These are phyloP conservation scores for Dromococcyx pavoninus DNA, from an alignment of 2,797 vertebrate species.

Conservation along the genomic window DNA sequence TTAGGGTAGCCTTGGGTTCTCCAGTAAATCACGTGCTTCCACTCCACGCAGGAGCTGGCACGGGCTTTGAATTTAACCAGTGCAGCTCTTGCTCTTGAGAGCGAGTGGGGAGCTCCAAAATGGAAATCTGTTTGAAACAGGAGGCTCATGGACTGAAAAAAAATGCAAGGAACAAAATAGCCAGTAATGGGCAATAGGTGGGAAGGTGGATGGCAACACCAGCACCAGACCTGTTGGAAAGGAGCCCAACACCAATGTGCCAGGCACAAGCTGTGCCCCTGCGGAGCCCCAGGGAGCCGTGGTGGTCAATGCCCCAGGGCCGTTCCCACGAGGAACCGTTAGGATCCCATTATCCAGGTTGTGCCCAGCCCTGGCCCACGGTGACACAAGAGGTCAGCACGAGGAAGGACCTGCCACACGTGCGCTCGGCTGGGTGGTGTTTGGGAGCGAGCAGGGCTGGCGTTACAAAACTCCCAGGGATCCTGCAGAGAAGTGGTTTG, in stretches of 20 bases:
- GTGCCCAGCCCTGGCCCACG: neutral
- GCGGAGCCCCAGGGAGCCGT: rapidly evolving
- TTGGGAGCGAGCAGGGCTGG: neutral
- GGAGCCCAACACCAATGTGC: rapidly evolving
- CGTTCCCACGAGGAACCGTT: neutral
- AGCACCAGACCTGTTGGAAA: neutral
- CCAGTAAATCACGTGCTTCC: neutral
- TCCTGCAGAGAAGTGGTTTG: neutral
- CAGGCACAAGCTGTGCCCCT: neutral
- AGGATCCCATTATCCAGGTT: neutral
- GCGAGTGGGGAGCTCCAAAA: neutral
- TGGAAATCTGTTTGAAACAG: neutral
- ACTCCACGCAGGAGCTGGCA: neutral
- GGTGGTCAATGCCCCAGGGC: rapidly evolving
- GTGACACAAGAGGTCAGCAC: slow-evolving; percentile 48
- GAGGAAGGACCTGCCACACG: neutral
- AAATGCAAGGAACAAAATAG: rapidly evolving
- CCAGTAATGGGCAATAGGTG: neutral
- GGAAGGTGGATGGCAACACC: neutral
- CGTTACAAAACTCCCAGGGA: neutral
- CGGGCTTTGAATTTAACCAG: neutral
- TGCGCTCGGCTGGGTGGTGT: neutral
- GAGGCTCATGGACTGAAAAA: neutral
- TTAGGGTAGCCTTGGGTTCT: neutral
- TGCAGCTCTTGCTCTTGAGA: neutral